phyloP scores from a whole-genome alignment of 2,113 vertebrate genomes.

The Vidua chalybeata region DNA sequence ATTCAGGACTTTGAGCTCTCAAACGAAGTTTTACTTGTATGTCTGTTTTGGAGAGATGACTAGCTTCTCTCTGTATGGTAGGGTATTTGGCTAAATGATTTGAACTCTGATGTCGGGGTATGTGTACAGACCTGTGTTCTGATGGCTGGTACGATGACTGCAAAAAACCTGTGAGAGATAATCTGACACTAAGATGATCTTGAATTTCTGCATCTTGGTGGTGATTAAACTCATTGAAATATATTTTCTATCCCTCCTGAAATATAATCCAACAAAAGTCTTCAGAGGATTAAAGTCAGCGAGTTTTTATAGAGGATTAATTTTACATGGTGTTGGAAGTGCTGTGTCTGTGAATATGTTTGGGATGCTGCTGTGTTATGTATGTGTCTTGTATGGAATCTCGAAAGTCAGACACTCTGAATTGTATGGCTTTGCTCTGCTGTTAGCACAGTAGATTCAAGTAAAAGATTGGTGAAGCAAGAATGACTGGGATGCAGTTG shows the following conservation, averaged over 20 bases:
- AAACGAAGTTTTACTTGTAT: background rate
- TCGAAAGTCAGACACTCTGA: background rate
- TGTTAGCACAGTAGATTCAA: background rate
- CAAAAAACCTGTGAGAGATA: background rate
- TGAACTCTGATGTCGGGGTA: background rate
- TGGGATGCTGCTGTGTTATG: background rate
- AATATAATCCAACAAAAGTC: background rate
- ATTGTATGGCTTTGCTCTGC: background rate
- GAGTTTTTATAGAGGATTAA: background rate
- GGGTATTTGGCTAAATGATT: background rate
- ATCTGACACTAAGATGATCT: background rate
- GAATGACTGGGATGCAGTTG: background rate
- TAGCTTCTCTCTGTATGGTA: background rate
- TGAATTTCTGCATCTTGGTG: background rate
- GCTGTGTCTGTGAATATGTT: background rate
- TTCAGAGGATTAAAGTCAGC: background rate
- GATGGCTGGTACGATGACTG: background rate
- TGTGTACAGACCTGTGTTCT: background rate
- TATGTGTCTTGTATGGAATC: background rate
- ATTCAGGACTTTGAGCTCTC: background rate
- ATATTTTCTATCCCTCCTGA: background rate
- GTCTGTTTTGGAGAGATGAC: background rate
- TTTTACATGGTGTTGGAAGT: background rate
- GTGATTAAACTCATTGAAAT: background rate
- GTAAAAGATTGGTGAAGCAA: background rate